Base-by-base conservation (phyloP, 2,113 vertebrate genomes). In the Ameiurus melas region DNA sequence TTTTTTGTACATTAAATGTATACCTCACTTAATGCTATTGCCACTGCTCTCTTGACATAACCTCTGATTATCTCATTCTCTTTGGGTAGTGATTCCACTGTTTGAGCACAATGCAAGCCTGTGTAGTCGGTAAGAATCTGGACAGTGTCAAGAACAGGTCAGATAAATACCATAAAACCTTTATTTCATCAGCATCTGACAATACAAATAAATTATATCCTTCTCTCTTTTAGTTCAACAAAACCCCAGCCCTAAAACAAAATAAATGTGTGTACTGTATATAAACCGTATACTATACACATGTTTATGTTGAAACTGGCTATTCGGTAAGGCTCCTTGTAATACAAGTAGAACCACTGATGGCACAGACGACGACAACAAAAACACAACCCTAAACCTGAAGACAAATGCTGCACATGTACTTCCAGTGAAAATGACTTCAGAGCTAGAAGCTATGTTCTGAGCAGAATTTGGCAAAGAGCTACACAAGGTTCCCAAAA, bases 171-270 rank as follows among this genome's bases (percentile, higher is more conserved):
- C 91, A 73, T 91, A 94, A 94, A 90, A 94, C 89, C 91, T 71
- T 78, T 78, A 80, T 95, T 95, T 94, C 70, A 91, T 91, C 90
- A 92, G 71, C 92, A 92, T 92, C 86, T 92, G 89, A 91, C 91
- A 93, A 92, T 93, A 93, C 91, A 91, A 94, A 96, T 96, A 96
- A 95, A 95, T 96, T 95, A 95, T 85, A 58, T 87, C 64, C 47
- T 84, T 92, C 85, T 89, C 87, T 90, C 89, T 86, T 90, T 90
- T 85, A 92, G 93, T 94, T 93, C 89, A 92, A 93, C 92, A 92
- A 92, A 93, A 60, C 90, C 83, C 89, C 87, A 64, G 43, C 55
- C 87, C 89, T 87, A 88, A 88, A 92, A 89, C 92, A 85, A 92
- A 93, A 89, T 85, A 82, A 25, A 84, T 53, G 10, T 80, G 25